Percentiles rank a stretch among this genome's conserved stretches.
Evolutionary conservation across 2,113 vertebrate genomes (phyloP).

Genomic region (Chloroceryle aenea): DNA sequence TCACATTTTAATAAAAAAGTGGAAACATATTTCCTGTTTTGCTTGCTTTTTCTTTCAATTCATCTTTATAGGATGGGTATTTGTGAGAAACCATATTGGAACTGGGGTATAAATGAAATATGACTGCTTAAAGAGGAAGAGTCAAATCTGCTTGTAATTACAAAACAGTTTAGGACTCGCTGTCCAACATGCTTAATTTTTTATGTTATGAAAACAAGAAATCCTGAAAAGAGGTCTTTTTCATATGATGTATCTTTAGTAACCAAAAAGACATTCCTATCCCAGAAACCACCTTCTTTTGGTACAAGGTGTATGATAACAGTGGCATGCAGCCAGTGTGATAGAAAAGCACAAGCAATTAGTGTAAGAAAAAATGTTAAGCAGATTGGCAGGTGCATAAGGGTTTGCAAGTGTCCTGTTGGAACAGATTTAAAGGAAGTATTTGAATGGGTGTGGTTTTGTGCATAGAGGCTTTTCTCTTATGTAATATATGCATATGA

Average conservation of each 20-base stretch:
- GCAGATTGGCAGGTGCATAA: neutral
- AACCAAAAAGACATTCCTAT: neutral
- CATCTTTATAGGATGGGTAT: neutral
- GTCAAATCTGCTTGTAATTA: neutral
- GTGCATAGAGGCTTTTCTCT: neutral
- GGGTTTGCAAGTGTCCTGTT: neutral
- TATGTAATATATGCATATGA: neutral
- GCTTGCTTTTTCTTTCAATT: neutral
- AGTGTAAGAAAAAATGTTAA: neutral
- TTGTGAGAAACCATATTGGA: neutral
- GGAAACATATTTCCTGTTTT: neutral
- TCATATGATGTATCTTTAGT: neutral
- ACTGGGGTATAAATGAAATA: neutral
- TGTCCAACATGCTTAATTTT: neutral
- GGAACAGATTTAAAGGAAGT: neutral
- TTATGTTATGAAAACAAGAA: neutral
- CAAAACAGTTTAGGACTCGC: neutral
- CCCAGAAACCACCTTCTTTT: neutral
- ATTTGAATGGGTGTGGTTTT: neutral
- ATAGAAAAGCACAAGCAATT: conserved; percentile 6
- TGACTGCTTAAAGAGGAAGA: neutral
- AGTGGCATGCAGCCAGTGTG: neutral
- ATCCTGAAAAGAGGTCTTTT: neutral
- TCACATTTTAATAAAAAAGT: neutral
- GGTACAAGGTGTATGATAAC: neutral